phyloP scores from a whole-genome alignment of 2,888 invertebrate species.

The Tenodera sinensis region DNA sequence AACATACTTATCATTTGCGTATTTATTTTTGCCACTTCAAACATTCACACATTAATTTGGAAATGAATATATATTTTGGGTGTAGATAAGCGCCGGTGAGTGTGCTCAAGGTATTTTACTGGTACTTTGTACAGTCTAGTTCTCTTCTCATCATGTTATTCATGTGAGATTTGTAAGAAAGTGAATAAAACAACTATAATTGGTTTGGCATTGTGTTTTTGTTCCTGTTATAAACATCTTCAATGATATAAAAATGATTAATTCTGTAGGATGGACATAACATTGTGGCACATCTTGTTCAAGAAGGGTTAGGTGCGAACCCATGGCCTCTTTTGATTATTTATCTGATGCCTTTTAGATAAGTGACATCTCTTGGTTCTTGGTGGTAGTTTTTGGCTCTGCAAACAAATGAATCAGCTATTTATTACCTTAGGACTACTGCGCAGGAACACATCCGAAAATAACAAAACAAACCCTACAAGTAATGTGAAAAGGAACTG shows the following conservation, averaged over 20 bases:
- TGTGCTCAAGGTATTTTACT: not conserved
- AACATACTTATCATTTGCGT: not conserved
- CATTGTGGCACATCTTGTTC: too few relatives aligned
- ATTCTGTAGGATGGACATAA: too few relatives aligned
- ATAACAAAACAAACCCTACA: too few relatives aligned
- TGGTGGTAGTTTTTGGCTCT: too few relatives aligned
- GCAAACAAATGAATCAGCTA: too few relatives aligned
- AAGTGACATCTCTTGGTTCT: too few relatives aligned
- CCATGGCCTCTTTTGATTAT: too few relatives aligned
- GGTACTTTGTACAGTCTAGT: not conserved
- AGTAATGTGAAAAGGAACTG: too few relatives aligned
- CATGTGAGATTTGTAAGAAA: constrained; percentile 7
- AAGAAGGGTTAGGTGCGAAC: too few relatives aligned
- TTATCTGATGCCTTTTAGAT: too few relatives aligned
- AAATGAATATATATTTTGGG: not conserved
- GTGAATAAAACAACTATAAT: not conserved
- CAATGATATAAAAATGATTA: not conserved
- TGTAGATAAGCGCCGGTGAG: not conserved
- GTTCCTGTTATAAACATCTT: not conserved
- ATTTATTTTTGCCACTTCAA: not conserved
- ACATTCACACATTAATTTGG: not conserved
- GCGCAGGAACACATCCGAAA: accelerated
- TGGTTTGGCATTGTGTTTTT: not conserved
- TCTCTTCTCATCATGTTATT: not conserved
- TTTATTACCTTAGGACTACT: too few relatives aligned